These are phyloP conservation scores for Eupithecia vulgata DNA, from an alignment of 2,888 invertebrate genomes.

Conservation along the genomic window DNA sequence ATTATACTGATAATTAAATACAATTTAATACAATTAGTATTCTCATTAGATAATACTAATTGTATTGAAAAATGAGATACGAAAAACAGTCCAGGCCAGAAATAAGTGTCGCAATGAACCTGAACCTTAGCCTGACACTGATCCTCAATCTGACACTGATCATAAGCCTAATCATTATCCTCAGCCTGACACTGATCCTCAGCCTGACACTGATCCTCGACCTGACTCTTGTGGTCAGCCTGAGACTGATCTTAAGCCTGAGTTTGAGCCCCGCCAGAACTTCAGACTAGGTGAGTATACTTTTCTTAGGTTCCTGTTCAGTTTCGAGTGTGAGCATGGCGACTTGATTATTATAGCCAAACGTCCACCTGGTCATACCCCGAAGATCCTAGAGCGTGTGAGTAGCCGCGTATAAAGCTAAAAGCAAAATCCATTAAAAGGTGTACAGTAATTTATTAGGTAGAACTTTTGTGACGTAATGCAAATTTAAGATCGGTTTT, in stretches of 20 bases:
- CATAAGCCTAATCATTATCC: background rate
- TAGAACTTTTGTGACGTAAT: background rate
- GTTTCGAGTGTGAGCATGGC: background rate
- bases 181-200: background rate
- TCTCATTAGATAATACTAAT: too few relatives aligned
- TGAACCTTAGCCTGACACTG: background rate
- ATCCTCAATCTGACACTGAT: background rate
- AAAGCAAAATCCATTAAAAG: background rate
- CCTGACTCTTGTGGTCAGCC: background rate
- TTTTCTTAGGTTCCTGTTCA: background rate
- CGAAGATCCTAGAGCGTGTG: background rate
- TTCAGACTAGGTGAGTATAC: background rate
- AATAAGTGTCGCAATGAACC: background rate
- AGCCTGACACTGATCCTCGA: background rate
- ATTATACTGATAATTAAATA: too few relatives aligned
- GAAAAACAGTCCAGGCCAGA: background rate
- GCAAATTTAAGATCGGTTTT: background rate
- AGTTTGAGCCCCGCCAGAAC: background rate
- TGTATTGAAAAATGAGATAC: background rate
- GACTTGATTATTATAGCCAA: background rate
- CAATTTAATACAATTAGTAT: too few relatives aligned
- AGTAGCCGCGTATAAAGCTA: too few relatives aligned
- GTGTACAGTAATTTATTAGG: background rate
- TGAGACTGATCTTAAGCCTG: background rate
- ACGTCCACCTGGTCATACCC: background rate